These are phyloP conservation scores for Halocynthia roretzi DNA, from an alignment of 23 tunicate genomes.

Conservation along the genomic window DNA sequence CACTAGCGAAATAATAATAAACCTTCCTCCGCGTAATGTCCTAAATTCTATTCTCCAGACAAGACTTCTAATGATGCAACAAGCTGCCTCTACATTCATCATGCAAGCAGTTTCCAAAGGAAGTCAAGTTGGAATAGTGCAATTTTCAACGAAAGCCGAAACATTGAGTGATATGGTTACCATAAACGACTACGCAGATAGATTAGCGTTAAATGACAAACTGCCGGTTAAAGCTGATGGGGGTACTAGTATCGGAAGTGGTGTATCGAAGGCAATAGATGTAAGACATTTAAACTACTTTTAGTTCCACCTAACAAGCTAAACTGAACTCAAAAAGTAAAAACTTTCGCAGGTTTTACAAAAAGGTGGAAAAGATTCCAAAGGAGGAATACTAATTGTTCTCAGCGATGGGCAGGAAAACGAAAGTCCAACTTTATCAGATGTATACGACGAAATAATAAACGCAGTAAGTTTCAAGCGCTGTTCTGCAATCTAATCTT, in stretches of 20 bases:
- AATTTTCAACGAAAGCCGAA: conserved; percentile 19
- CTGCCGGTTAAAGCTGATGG: conserved; percentile 36
- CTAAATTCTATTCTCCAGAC: conserved; percentile 15
- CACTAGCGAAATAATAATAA: too few species aligned
- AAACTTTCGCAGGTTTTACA: conserved; percentile 18
- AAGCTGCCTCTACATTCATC: conserved; percentile 41
- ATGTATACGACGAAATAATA: conserved; percentile 33
- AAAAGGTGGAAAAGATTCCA: conserved; percentile 21
- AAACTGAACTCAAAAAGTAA: not conserved
- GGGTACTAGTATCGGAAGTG: conserved; percentile 63
- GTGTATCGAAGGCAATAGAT: conserved; percentile 31
- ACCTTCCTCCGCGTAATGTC: not conserved
- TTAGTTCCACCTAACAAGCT: not conserved
- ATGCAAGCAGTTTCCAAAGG: conserved; percentile 35
- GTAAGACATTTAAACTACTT: not conserved
- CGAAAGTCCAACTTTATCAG: conserved; percentile 25
- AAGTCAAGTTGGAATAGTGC: conserved; percentile 41
- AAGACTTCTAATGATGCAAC: conserved; percentile 42
- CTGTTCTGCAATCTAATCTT: not conserved
- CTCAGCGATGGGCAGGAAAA: conserved; percentile 68
- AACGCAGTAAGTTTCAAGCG: conserved; percentile 24
- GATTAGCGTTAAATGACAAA: conserved; percentile 3
- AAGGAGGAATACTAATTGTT: conserved; percentile 59
- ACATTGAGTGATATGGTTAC: conserved; percentile 5
- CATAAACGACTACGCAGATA: conserved; percentile 17